Evolutionary conservation across 2,888 invertebrate genomes (phyloP), one percentile per base, ranked within the genome.

Genomic region (Melikaiella ostensackeni): DNA sequence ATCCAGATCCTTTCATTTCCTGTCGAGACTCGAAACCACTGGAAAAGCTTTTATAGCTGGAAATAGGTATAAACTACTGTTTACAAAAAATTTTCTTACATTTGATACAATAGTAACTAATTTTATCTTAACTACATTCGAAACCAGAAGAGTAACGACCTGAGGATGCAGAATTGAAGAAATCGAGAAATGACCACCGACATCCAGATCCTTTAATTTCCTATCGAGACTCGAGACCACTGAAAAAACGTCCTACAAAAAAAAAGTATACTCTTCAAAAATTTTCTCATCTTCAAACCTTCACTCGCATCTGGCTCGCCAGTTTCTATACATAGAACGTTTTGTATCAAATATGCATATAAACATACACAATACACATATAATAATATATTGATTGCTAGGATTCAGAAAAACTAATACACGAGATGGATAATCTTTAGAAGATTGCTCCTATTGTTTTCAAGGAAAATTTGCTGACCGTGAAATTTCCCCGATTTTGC

Each of bases 221-320:
- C 42, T 50, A 24, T 46, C 24, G 33, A 70, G 27, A 70, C 27
- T 46, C 42, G n/a, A 70, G 27, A 70, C 70, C 50, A 46, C 70
- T 70, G 70, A 6, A 70, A 70, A 66, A 50, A 70, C 46, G 70
- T 30, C 8, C 9, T 50, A 27, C 24, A 70, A 46, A 11, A 6
- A 38, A 35, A 38, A 35, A 38, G 9, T 16, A n/a, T 42, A 70
- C 24, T 46, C 46, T 42, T 42, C 27, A 46, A 30, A 13, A 33
- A 46, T 46, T 24, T 70, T 70, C 70, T 42, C 70, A 70, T 70
- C 50, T 70, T 70, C 46, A 5, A 70, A 50, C 6, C 38, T 66
- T 38, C 66, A 9, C n/a, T 62, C 13, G n/a, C 62, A 62, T 62
- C 62, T 62, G 35, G 8, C 62, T 62, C n/a, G 5, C 19, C 35